Evolutionary conservation across 2,113 vertebrate species (phyloP), one percentile per base, ranked within the genome.

Genomic region (Poecile atricapillus): DNA sequence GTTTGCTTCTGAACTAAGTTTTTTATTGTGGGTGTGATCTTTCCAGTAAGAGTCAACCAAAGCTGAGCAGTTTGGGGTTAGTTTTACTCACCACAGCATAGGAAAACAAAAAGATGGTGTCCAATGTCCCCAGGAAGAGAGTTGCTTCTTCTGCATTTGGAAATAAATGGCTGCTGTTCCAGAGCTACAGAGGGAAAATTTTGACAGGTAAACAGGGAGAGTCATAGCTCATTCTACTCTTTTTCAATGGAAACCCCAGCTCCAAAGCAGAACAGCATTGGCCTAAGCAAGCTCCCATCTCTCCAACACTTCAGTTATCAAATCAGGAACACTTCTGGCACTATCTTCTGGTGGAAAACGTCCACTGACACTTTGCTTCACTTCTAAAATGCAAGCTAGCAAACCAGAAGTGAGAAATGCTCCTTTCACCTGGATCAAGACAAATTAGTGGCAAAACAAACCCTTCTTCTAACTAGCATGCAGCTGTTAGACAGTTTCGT

Each of bases 21-120:
- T 90, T 94, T 58, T 31, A 33, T 76, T 4, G 4, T 33, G 23
- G 21, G 9, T 25, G 59, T 50, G 46, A n/a, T n/a, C n/a, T n/a
- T n/a, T n/a, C n/a, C n/a, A 44, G 8, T 16, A n/a, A 55, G 24
- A 84, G 28, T 78, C 44, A 76, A 63, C 2, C 21, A n/a, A 30
- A 90, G n/a, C 33, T 46, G 12, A 68, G 60, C 41, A 79, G 56
- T 20, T 58, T 49, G 50, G 22, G 5, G 3, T 92, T 62, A 82
- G 20, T 81, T 89, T 63, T 71, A 98, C 99, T 98, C 96, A 99
- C 99, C 98, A 99, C 96, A n/a, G 99, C 99, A 33, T 99, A 99
- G 17, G 99, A 99, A 97, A 99, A 99, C 81, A 99, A 98, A 94
- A 99, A 99, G 83, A 99, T 97, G 47, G 99, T 99, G 88, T 99